Evolutionary conservation across 2,888 invertebrate genomes (phyloP).

Genomic region (Ormyrus labotus): DNA sequence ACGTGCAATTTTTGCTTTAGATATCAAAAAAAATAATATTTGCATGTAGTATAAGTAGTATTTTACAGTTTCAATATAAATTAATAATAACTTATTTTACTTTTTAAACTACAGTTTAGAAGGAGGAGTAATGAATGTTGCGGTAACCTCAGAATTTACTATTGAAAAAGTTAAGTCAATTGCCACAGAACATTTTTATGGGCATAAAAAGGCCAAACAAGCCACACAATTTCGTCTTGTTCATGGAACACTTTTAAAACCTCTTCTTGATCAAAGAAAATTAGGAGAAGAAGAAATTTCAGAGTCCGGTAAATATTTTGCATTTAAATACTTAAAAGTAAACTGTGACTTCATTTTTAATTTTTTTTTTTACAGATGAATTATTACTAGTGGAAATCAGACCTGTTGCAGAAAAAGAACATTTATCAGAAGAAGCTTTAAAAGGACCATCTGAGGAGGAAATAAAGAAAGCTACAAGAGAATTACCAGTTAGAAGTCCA

Average conservation of each 20-base stretch:
- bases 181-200: conserved; percentile 70
- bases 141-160: conserved; percentile 66
- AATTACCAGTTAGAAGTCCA: conserved; percentile 70
- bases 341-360: no score
- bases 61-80: background rate
- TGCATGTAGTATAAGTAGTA: no score
- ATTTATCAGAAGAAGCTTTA: conserved; percentile 69
- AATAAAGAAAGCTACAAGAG: conserved; percentile 76
- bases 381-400: conserved; percentile 68
- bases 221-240: conserved; percentile 67
- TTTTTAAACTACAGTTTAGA: conserved; percentile 64
- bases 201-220: conserved; percentile 61
- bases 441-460: conserved; percentile 77
- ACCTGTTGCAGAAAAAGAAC: conserved; percentile 59
- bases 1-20: background rate
- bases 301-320: conserved; percentile 63
- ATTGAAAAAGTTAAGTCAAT: conserved; percentile 68
- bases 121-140: conserved; percentile 65
- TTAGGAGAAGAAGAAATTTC: conserved; percentile 66
- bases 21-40: background rate
- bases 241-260: conserved; percentile 64
- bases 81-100: background rate
- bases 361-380: conserved; percentile 64
- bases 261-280: conserved; percentile 65
- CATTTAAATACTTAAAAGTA: background rate